Conservation (phyloP, 2,888 invertebrate species). For the Napeogenes inachia region DNA sequence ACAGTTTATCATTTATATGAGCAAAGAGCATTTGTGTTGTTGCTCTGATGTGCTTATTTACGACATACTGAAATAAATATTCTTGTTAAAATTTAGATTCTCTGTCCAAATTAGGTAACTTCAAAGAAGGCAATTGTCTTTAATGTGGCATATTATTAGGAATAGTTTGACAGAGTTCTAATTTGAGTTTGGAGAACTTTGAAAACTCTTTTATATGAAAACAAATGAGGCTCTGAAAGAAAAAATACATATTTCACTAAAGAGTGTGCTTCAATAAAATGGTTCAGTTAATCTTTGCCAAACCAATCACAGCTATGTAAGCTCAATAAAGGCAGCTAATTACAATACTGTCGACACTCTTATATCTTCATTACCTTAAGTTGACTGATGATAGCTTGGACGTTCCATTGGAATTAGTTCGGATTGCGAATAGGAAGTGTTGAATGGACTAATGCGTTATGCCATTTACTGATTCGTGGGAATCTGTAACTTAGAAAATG, state of each 20-base stretch:
- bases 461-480: conserved; percentile 37
- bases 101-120: conserved; percentile 12
- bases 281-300: conserved; percentile 35
- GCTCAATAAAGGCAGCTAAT: conserved; percentile 57
- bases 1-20: conserved; percentile 32
- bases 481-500: conserved; percentile 21
- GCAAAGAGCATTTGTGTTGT: conserved; percentile 36
- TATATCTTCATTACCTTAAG: conserved; percentile 51
- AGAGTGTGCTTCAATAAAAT: neutral
- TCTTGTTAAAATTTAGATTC: conserved; percentile 24
- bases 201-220: too few relatives aligned
- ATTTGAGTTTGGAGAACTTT: too few relatives aligned
- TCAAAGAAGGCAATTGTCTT: neutral
- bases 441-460: conserved; percentile 37
- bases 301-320: conserved; percentile 45
- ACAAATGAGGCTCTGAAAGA: too few relatives aligned
- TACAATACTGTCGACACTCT: conserved; percentile 52
- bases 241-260: neutral
- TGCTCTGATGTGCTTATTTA: conserved; percentile 26
- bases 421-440: conserved; percentile 28
- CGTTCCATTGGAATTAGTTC: conserved; percentile 38
- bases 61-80: conserved; percentile 24
- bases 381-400: conserved; percentile 55
- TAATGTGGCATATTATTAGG: neutral
- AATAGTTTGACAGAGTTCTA: too few relatives aligned